Base-by-base conservation (phyloP, 2,797 vertebrate genomes). In the Chlorospingus flavigularis region DNA sequence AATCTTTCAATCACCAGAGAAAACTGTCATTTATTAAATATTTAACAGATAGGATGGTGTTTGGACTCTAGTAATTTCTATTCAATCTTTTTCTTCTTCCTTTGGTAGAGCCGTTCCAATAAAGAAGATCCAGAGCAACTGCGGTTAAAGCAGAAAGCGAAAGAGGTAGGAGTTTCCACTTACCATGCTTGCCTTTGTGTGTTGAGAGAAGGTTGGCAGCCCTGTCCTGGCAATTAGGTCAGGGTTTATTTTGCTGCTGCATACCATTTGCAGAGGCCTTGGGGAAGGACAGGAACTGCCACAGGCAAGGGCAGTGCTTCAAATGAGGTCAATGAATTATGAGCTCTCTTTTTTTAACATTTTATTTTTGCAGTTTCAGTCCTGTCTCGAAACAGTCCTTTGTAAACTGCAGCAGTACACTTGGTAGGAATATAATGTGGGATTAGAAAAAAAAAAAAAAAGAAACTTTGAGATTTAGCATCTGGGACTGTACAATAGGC, bases 201-300 rank as follows among this genome's bases (percentile, higher is more conserved):
- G 97, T 94, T 97, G 92, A 96, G 96, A 94, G 96, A 95, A 98
- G 98, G 97, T 97, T 98, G 97, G 97, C 97, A 97, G 97, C 91
- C 97, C 97, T 98, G 98, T 98, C 98, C 98, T 98, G 98, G 98
- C 98, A 99, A 98, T 98, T 98, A 98, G 98, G 99, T 99, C 99
- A 99, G 98, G 98, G 98, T 99, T 99, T 99, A 98, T 98, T 98
- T 98, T 98, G 98, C 98, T 98, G 98, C 98, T 98, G 98, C 98
- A 98, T 98, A 98, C 98, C 98, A 98, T 99, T 99, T 99, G 98
- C 97, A 93, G 95, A 97, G 95, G 98, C 99, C 99, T 97, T 96
- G 98, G 99, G 99, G 98, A 98, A 99, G 98, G 98, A 98, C 99
- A 98, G 98, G 98, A 96, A 97, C 96, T 82, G 98, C 99, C 98